Evolutionary conservation across 2,888 invertebrate species (phyloP).

Genomic region (Morpho achilles): DNA sequence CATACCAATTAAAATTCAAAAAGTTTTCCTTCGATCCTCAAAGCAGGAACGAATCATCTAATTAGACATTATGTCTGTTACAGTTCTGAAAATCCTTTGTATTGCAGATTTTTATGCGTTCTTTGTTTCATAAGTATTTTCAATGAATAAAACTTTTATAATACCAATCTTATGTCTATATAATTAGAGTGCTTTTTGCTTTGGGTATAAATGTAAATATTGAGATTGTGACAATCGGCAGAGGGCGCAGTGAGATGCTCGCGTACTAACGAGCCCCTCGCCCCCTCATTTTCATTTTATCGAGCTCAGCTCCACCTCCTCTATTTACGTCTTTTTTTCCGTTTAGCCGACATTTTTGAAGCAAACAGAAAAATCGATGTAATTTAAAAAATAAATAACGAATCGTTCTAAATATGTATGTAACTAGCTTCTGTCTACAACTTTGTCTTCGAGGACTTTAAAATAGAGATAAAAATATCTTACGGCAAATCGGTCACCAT

Average conservation of each 20-base stretch:
- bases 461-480: too few relatives aligned
- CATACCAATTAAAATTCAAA: constrained; percentile 21
- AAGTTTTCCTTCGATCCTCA: constrained; percentile 31
- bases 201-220: constrained; percentile 42
- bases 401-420: background rate
- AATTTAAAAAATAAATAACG: background rate
- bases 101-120: constrained; percentile 69
- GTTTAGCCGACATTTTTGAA: constrained; percentile 52
- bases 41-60: constrained; percentile 60
- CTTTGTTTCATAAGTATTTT: constrained; percentile 63
- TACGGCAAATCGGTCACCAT: too few relatives aligned
- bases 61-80: constrained; percentile 72
- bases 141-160: constrained; percentile 33
- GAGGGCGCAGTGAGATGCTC: constrained; percentile 50
- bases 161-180: constrained; percentile 37
- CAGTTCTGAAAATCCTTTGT: constrained; percentile 73
- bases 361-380: constrained; percentile 10
- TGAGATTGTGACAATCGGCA: constrained; percentile 65
- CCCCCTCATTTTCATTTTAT: constrained; percentile 69
- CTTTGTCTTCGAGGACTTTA: too few relatives aligned
- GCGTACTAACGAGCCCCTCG: constrained; percentile 63
- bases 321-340: constrained; percentile 48
- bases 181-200: constrained; percentile 39
- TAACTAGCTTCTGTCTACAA: too few relatives aligned
- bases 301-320: constrained; percentile 32